A percentile compares a stretch with the other conserved stretches of the same genome.
phyloP scores from a whole-genome alignment of 2,888 invertebrate species.

The Cephus sareptanus region DNA sequence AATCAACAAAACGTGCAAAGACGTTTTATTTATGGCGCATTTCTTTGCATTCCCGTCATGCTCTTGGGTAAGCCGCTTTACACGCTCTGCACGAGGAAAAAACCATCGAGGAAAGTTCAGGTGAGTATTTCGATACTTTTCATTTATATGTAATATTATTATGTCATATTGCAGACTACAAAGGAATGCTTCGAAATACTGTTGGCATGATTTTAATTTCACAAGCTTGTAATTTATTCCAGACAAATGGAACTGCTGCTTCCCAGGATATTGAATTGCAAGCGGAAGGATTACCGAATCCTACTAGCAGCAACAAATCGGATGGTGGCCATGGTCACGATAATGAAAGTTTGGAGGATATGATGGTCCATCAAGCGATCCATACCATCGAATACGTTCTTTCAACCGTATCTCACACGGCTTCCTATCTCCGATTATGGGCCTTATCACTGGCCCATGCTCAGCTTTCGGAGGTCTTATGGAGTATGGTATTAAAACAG shows the following conservation, averaged over 20 bases:
- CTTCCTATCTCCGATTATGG: slow-evolving; percentile 96
- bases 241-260: slow-evolving; percentile 58
- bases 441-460: slow-evolving; percentile 96
- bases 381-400: slow-evolving; percentile 97
- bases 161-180: neutral
- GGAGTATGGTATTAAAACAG: slow-evolving; percentile 75
- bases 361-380: slow-evolving; percentile 94
- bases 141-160: neutral
- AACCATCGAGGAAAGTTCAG: slow-evolving; percentile 54
- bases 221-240: neutral
- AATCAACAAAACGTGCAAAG: slow-evolving; percentile 73
- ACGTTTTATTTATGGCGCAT: slow-evolving; percentile 72
- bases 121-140: slow-evolving; percentile 60
- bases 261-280: slow-evolving; percentile 71
- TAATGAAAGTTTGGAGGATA: slow-evolving; percentile 76
- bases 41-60: slow-evolving; percentile 82
- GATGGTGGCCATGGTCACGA: slow-evolving; percentile 27
- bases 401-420: slow-evolving; percentile 96
- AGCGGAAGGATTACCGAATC: slow-evolving; percentile 66
- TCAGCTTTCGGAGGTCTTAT: slow-evolving; percentile 86
- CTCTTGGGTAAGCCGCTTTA: slow-evolving; percentile 82
- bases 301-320: slow-evolving; percentile 69
- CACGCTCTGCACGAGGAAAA: slow-evolving; percentile 57
- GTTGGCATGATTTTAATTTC: neutral
- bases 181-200: neutral